Percentiles rank a stretch among this genome's conserved stretches.
These are phyloP conservation scores for Ceyx cyanopectus DNA, from an alignment of 2,113 vertebrate species.

Conservation along the genomic window DNA sequence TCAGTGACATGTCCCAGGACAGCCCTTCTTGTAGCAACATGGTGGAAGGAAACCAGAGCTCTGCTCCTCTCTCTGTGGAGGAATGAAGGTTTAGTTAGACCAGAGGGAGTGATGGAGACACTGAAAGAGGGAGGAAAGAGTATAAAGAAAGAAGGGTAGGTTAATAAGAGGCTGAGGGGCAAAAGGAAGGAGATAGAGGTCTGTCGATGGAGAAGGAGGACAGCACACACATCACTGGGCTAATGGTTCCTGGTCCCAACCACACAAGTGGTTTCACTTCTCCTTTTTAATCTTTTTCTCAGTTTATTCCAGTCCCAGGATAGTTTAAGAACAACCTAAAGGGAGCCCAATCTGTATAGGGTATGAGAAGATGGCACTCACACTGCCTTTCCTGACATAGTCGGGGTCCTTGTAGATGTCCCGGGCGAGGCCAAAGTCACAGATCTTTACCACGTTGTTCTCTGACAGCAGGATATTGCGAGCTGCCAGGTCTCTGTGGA, in stretches of 20 bases:
- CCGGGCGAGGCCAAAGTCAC: constrained; percentile 95
- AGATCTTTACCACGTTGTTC: constrained; percentile 98
- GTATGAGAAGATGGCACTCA: constrained; percentile 72
- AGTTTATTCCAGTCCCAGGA: not conserved
- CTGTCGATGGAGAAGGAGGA: not conserved
- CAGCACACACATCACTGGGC: not conserved
- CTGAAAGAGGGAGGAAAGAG: not conserved
- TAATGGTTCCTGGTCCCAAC: not conserved
- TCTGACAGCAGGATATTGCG: constrained; percentile 97
- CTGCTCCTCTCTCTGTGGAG: not conserved
- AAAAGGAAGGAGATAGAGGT: not conserved
- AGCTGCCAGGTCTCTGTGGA: constrained; percentile 96
- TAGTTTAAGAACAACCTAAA: not conserved
- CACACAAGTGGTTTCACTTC: not conserved
- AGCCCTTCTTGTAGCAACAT: not conserved
- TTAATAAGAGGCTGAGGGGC: not conserved
- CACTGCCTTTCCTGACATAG: constrained; percentile 98
- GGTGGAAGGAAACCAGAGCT: not conserved
- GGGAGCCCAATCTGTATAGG: not conserved
- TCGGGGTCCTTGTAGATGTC: constrained; percentile 99
- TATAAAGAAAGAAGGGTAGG: not conserved
- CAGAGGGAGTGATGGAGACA: not conserved
- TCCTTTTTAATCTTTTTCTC: not conserved
- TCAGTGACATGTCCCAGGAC: not conserved
- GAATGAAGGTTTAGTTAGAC: not conserved